Evolutionary conservation across 1,140 invertebrate genomes (phyloP).

Genomic region (Eufriesea mexicana): DNA sequence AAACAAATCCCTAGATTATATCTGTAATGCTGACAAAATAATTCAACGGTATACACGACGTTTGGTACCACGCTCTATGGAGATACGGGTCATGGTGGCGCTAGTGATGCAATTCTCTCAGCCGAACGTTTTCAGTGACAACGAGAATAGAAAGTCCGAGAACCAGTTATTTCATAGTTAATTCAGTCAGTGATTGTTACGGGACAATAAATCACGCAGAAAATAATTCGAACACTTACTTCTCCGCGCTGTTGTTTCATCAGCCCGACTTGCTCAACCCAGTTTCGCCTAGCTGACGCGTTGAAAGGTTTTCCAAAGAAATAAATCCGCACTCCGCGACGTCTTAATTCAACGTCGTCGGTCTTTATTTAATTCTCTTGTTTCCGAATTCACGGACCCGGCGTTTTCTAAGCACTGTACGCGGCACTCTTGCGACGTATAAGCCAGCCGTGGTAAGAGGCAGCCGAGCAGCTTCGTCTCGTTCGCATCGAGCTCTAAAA

Average conservation of each 20-base stretch:
- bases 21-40: too few relatives aligned
- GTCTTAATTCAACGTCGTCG: slow-evolving; percentile 9
- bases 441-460: slow-evolving; percentile 47
- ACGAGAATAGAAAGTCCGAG: too few relatives aligned
- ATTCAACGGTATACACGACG: too few relatives aligned
- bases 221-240: neutral
- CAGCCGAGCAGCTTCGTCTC: slow-evolving; percentile 7
- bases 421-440: neutral
- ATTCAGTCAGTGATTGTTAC: too few relatives aligned
- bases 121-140: too few relatives aligned
- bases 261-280: neutral
- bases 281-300: neutral
- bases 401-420: neutral
- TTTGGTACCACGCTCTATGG: too few relatives aligned
- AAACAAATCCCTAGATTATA: too few relatives aligned
- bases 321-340: neutral
- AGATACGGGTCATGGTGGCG: too few relatives aligned
- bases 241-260: neutral
- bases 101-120: too few relatives aligned
- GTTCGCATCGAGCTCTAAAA: slow-evolving; percentile 49
- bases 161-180: too few relatives aligned
- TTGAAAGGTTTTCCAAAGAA: neutral
- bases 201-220: neutral
- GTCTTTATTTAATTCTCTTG: slow-evolving; percentile 25
- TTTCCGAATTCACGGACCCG: neutral